Evolutionary conservation across 2,888 invertebrate genomes (phyloP), one percentile per base, ranked within the genome.

Genomic region (Aromia moschata): DNA sequence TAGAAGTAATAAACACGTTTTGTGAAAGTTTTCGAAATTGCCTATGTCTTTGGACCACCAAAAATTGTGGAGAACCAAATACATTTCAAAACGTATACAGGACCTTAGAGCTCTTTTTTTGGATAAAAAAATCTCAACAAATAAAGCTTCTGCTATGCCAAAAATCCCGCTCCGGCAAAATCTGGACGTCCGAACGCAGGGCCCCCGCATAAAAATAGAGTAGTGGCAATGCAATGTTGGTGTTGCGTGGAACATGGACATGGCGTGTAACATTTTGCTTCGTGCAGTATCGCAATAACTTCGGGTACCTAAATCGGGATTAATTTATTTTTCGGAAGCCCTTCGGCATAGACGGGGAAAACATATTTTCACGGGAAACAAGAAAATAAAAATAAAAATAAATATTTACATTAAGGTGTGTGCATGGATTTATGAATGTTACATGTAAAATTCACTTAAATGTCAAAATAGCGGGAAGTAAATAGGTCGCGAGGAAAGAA

Each of bases 161-260:
- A 25, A 7, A 5, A 7, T 25, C 7, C 25, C 25, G 25, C 7
- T 25, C 4, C 25, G 25, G 3, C 10, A 15, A 49, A 38, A 14
- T 49, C 37, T 49, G 25, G 25, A 15, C 7, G 38, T 45, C 45
- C 54, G 37, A 45, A 37, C 37, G 45, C 44, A 37, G 37, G 44
- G 54, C 25, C 16, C 17, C 30, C 45, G 17, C 30, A 11, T 45
- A 30, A 30, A 17, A 31, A 43, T 43, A 58, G 57, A 64, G 67
- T 67, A 67, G 77, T 78, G 75, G 73, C 77, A 78, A 78, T 77
- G 76, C 74, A 77, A 76, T 77, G 75, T 77, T 75, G 46, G 57
- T 41, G 44, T 65, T 52, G 54, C 45, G 47, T 37, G 51, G 36
- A 58, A 31, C 15, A 41, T 33, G 31, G 46, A 52, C 33, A 12